Base-by-base conservation (phyloP, 2,888 invertebrate genomes). In the Lithodes maja region DNA sequence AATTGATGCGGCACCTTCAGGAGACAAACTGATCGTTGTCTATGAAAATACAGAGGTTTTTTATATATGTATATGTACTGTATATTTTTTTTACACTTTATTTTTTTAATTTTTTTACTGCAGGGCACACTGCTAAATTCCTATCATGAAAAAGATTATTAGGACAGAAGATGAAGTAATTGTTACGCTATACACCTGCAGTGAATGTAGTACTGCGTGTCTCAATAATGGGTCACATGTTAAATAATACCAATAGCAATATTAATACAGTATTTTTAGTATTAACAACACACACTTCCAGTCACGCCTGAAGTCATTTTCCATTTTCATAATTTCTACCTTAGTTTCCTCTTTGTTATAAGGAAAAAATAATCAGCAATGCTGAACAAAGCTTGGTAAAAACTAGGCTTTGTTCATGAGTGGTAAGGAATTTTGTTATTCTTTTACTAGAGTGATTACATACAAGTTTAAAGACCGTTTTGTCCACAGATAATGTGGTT, bases 161-260 rank as follows among this genome's bases (percentile, higher is more conserved):
- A 79, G 79, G 85, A 85, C 85, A 85, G 77, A 79, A 85, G 78
- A 85, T 85, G 85, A 49, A 85, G 79, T 53, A 33, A 69, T 78
- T 52, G 69, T 33, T 33, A 33, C 33, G 33, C 79, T 85, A 85
- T 85, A 79, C 79, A 79, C 69, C 79, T 85, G 85, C 79, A 85
- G 79, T 79, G 86, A 86, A 82, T 82, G 71, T 86, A 82, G 77
- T 81, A 82, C 86, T 86, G 80, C 81, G 79, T 69, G 69, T 75
- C 71, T 81, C 84, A 89, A 85, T 84, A 85, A 89, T 89, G 81
- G 88, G 88, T 89, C 79, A 84, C 61, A 12, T 61, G 61, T 61
- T 61, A 5, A 61, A 61, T 7, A 7, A 7, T 7, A 61, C 61
- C 61, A 61, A 12, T 5, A 61, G 61, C 12, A 12, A 12, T 12